Base-by-base conservation (phyloP, 53 echinoderm and acorn worm species). In the Stichopus horrens region DNA sequence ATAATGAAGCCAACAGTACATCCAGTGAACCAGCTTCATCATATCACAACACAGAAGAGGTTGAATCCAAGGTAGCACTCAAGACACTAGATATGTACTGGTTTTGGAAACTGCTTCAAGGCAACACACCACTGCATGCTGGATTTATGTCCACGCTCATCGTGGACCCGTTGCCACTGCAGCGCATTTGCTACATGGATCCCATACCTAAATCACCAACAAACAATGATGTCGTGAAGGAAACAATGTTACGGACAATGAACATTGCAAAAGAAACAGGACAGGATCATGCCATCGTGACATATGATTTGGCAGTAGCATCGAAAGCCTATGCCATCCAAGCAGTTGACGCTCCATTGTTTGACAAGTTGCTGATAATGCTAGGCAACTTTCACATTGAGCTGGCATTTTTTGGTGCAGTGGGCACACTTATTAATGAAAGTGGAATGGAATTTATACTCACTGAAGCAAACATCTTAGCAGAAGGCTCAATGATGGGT, bases 301-400 rank as follows among this genome's bases (percentile, higher is more conserved):
- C 71, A 75, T 92, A 92, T 76, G 92, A 92, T 73, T 56, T 94
- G 75, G 94, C 94, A 55, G 91, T 94, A 21, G 94, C 94, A 5
- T 9, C 76, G 20, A 90, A 94, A 68, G 94, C 90, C 4, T 93
- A 93, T 53, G 82, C 88, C 11, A 92, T 94, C 11, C 92, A 92
- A 74, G 7, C 88, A 55, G 6, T 94, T 20, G 88, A 92, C 83
- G 11, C 63, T 10, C 94, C 91, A 6, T 7, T 90, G 53, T 95
- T 93, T 73, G 93, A 93, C 68, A 84, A 90, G 16, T 76, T 94
- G 57, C 19, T 94, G 65, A 91, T 93, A 5, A 91, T 93, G 93
- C 90, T 94, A 20, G 93, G 93, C 21, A 90, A 91, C 58, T 95
- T 95, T 77, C 95, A 95, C 63, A 37, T 85, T 54, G 90, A 90